Evolutionary conservation across 2,113 vertebrate species (phyloP).

Genomic region (Hemibagrus wyckioides): DNA sequence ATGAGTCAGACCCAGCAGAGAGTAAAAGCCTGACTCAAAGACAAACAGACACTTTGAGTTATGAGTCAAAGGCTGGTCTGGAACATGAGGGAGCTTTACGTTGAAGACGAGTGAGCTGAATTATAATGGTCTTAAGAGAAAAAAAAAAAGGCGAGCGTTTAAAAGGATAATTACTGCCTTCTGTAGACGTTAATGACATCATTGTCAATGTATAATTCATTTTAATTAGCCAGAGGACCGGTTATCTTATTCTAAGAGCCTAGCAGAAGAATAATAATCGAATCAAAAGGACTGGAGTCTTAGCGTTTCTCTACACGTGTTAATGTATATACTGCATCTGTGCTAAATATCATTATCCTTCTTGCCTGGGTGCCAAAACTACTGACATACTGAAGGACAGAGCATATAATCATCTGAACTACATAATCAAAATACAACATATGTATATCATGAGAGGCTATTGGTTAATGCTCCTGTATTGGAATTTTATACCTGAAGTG

Average conservation of each 20-base stretch:
- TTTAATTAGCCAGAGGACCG: not conserved
- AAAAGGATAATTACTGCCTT: not conserved
- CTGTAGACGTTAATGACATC: not conserved
- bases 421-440: not conserved
- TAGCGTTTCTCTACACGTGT: not conserved
- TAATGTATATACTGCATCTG: not conserved
- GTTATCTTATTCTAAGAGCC: not conserved
- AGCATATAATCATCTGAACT: not conserved
- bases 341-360: not conserved
- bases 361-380: not conserved
- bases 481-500: not conserved
- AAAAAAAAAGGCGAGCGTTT: not conserved
- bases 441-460: not conserved
- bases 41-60: slow-evolving; percentile 28
- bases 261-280: not conserved
- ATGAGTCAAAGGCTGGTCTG: not conserved
- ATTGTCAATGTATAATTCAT: not conserved
- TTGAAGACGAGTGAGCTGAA: not conserved
- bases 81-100: slow-evolving; percentile 13
- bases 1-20: slow-evolving; percentile 65
- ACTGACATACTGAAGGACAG: not conserved
- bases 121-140: not conserved
- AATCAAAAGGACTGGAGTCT: not conserved
- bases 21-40: slow-evolving; percentile 46
- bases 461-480: not conserved